Percentiles rank a stretch among this genome's conserved stretches.
phyloP scores from a whole-genome alignment of 2,888 invertebrate species.

The Spilosoma lubricipeda region DNA sequence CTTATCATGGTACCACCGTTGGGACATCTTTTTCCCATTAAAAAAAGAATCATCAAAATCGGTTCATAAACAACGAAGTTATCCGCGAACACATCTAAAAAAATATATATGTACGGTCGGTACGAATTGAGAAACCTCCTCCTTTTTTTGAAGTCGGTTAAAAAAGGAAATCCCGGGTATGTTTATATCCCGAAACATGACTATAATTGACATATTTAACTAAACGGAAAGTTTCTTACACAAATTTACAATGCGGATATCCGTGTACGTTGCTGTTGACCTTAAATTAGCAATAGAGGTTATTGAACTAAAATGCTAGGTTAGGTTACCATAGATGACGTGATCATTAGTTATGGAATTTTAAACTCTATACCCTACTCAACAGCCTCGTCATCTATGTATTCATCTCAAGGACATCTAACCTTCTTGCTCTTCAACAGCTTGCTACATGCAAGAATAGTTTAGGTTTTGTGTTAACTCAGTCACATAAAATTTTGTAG shows the following conservation, averaged over 20 bases:
- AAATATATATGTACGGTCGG: too few species aligned
- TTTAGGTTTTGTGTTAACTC: neutral
- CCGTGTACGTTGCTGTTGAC: neutral
- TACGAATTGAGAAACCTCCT: too few species aligned
- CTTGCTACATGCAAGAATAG: neutral
- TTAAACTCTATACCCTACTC: neutral
- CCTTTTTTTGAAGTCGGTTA: too few species aligned
- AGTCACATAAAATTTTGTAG: neutral
- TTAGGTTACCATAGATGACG: neutral
- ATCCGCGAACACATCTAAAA: too few species aligned
- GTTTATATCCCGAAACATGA: neutral
- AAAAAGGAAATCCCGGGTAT: too few species aligned
- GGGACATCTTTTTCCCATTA: too few species aligned
- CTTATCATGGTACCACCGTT: too few species aligned
- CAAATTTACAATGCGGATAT: neutral
- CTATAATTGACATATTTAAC: neutral
- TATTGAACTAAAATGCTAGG: neutral
- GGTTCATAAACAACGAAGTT: too few species aligned
- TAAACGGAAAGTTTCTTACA: neutral
- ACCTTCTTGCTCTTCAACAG: neutral
- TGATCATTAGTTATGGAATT: neutral
- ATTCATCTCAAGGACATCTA: neutral
- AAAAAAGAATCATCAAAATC: too few species aligned
- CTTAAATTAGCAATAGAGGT: neutral
- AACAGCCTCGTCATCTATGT: neutral